A percentile compares a stretch with the other conserved stretches of the same genome.
These are phyloP conservation scores for Protosalanx chinensis DNA, from an alignment of 2,797 vertebrate genomes.

Conservation along the genomic window DNA sequence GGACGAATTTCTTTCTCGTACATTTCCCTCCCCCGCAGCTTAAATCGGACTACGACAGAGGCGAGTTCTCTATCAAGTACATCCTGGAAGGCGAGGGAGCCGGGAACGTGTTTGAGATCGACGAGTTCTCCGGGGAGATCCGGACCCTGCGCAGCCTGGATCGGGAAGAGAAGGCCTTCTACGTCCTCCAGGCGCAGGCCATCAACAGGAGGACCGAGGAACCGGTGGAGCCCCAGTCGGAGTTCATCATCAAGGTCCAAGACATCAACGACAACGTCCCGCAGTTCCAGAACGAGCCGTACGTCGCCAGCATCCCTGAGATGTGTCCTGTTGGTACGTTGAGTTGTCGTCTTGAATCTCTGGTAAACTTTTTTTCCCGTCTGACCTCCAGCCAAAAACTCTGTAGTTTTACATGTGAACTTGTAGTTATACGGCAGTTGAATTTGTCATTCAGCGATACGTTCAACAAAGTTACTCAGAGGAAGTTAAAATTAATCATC, in stretches of 20 bases:
- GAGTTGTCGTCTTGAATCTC: background rate
- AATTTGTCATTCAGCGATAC: too few species aligned
- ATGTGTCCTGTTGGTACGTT: constrained; percentile 88
- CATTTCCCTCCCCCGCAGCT: constrained; percentile 70
- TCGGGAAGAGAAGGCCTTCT: constrained; percentile 84
- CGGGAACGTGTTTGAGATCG: constrained; percentile 78
- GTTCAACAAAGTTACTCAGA: background rate
- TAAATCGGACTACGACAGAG: constrained; percentile 80
- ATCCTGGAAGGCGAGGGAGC: constrained; percentile 83
- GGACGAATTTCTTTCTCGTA: too few species aligned
- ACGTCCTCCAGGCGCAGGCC: constrained; percentile 82
- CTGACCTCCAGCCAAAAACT: too few species aligned
- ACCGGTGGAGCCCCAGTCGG: constrained; percentile 85
- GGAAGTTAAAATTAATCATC: background rate
- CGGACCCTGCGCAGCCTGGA: constrained; percentile 79
- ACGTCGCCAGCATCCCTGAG: constrained; percentile 86
- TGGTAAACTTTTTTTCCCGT: too few species aligned
- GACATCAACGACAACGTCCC: constrained; percentile 93
- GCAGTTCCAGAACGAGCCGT: constrained; percentile 86
- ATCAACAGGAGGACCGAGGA: constrained; percentile 74
- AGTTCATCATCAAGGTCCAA: constrained; percentile 89
- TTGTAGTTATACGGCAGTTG: too few species aligned
- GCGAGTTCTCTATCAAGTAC: constrained; percentile 77
- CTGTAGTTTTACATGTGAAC: too few species aligned
- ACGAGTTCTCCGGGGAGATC: constrained; percentile 80